Evolutionary conservation across 2,113 vertebrate genomes (phyloP), one percentile per base, ranked within the genome.

Genomic region (Coryphaenoides rupestris): DNA sequence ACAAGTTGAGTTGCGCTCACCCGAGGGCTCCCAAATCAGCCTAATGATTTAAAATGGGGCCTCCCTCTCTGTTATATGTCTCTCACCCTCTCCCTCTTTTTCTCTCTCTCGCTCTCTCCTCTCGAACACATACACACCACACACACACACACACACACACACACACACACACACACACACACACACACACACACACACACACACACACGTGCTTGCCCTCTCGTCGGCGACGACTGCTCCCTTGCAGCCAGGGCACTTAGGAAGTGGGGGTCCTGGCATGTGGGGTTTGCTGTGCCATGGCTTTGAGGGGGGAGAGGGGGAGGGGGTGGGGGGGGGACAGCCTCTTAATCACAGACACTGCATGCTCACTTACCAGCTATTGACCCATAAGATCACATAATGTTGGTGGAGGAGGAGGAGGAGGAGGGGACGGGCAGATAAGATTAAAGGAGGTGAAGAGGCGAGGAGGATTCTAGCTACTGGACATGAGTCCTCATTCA

Each of bases 201-300:
- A 28, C 16, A 33, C 26, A 58, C 17, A 13, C 26, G 33, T 17
- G 19, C 16, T 22, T 21, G 15, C 55, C 55, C 55, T 19, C 24
- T 21, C 33, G n/a, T 63, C 65, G 62, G n/a, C 78, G 68, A n/a
- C n/a, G n/a, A 68, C 40, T 64, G 60, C 64, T 75, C 73, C 83
- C 87, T 40, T 40, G 33, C 33, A 40, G 33, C 33, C 73, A 67
- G 47, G 84, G 88, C 84, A 14, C 61, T 75, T 74, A 88, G 83
- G 86, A 87, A 89, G 84, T 81, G 75, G 75, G 74, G 74, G 69
- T 73, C 84, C 81, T 79, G 74, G 67, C 78, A 68, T 56, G 72
- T 81, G 24, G 79, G 85, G 86, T 85, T n/a, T 75, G 78, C 56
- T 45, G 65, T 69, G 61, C 66, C 62, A 59, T 68, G 63, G 71